These are phyloP conservation scores for Erebia epiphron DNA, from an alignment of 2,888 invertebrate genomes.

Conservation along the genomic window DNA sequence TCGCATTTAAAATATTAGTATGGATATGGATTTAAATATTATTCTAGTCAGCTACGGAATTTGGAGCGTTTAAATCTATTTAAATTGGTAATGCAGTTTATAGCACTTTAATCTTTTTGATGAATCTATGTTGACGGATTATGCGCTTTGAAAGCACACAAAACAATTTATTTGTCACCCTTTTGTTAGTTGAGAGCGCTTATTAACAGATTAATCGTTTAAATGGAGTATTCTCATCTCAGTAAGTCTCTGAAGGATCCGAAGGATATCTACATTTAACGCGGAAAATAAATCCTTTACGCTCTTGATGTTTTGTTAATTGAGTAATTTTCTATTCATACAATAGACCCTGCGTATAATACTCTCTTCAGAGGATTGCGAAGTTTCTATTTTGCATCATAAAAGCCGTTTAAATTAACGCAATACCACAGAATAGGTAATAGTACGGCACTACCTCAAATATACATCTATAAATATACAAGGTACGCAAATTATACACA, in stretches of 20 bases:
- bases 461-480: too few species aligned
- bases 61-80: background rate
- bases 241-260: slow-evolving; percentile 36
- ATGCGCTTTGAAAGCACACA: slow-evolving; percentile 52
- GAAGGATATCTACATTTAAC: slow-evolving; percentile 38
- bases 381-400: slow-evolving; percentile 21
- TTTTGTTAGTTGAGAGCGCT: slow-evolving; percentile 64
- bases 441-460: too few species aligned
- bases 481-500: too few species aligned
- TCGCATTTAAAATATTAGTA: too few species aligned
- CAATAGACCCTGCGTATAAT: slow-evolving; percentile 31
- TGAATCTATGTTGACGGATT: slow-evolving; percentile 48
- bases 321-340: slow-evolving; percentile 40
- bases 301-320: slow-evolving; percentile 40
- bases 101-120: slow-evolving; percentile 29
- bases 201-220: slow-evolving; percentile 75
- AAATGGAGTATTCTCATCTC: slow-evolving; percentile 60
- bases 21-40: too few species aligned
- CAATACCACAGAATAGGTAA: background rate
- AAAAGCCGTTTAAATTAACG: slow-evolving; percentile 14
- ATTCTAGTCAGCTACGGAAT: background rate
- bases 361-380: slow-evolving; percentile 28
- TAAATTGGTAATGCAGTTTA: background rate
- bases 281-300: slow-evolving; percentile 38
- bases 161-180: slow-evolving; percentile 75